Evolutionary conservation across 2,888 invertebrate genomes (phyloP).

Genomic region (Polyommatus icarus): DNA sequence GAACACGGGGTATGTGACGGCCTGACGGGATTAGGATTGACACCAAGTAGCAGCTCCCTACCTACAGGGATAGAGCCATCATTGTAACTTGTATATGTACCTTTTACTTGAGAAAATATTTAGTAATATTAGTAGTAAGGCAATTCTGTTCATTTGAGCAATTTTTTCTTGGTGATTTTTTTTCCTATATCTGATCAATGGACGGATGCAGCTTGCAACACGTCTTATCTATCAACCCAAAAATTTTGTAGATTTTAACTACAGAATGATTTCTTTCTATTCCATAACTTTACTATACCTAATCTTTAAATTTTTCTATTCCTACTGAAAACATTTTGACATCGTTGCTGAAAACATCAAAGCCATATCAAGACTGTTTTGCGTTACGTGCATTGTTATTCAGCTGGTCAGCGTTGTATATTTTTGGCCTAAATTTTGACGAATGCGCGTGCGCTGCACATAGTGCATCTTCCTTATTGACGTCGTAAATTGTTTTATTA

Average conservation of each 20-base stretch:
- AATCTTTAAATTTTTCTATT: background rate
- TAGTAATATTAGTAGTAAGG: too few relatives aligned
- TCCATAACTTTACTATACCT: background rate
- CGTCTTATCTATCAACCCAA: too few relatives aligned
- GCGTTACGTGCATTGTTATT: background rate
- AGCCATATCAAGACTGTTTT: background rate
- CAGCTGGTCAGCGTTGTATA: background rate
- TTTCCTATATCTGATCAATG: too few relatives aligned
- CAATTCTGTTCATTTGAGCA: too few relatives aligned
- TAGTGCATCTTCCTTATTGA: constrained; percentile 25
- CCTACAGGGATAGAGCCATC: background rate
- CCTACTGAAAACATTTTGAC: background rate
- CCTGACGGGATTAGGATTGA: background rate
- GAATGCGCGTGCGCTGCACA: constrained; percentile 25
- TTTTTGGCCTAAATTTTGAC: constrained; percentile 11
- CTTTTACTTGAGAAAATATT: too few relatives aligned
- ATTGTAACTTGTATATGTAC: background rate
- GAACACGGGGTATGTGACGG: constrained; percentile 30
- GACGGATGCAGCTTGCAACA: too few relatives aligned
- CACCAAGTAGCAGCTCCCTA: background rate
- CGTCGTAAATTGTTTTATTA: constrained; percentile 20
- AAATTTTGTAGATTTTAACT: too few relatives aligned
- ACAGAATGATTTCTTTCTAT: background rate
- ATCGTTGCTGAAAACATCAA: background rate
- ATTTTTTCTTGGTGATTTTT: too few relatives aligned